Conservation (phyloP, 2,113 vertebrate species). For the Myotis yumanensis region DNA sequence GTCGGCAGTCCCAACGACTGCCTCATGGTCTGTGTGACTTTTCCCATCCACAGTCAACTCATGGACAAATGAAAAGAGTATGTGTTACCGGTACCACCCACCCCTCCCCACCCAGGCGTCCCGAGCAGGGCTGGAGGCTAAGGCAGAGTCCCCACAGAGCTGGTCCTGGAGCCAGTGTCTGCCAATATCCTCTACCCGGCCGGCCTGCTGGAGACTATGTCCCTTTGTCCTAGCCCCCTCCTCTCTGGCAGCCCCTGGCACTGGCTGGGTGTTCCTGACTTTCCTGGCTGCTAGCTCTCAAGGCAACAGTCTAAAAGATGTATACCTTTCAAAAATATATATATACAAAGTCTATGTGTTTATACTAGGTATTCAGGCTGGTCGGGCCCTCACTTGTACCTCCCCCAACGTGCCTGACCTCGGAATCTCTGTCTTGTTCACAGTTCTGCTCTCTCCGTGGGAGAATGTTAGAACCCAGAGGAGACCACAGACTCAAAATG, state of each 20-base stretch:
- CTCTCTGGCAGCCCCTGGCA: background rate
- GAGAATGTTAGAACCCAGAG: background rate
- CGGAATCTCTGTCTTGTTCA: background rate
- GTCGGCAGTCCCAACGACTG: accelerated
- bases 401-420: accelerated
- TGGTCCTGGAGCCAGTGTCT: background rate
- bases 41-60: background rate
- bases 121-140: background rate
- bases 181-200: accelerated
- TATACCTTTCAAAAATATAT: background rate
- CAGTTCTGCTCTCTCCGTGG: background rate
- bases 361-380: accelerated
- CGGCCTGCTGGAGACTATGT: background rate
- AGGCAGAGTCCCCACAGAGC: background rate
- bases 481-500: background rate
- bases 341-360: background rate
- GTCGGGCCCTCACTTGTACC: accelerated
- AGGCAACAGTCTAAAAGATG: background rate
- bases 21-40: accelerated
- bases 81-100: accelerated
- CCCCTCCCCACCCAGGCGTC: accelerated
- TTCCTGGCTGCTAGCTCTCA: background rate
- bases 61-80: background rate
- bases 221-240: background rate
- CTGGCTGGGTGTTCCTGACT: background rate